A percentile compares a stretch with the other conserved stretches of the same genome.
phyloP scores from a whole-genome alignment of 2,113 vertebrate genomes.

The Amazona guildingii region DNA sequence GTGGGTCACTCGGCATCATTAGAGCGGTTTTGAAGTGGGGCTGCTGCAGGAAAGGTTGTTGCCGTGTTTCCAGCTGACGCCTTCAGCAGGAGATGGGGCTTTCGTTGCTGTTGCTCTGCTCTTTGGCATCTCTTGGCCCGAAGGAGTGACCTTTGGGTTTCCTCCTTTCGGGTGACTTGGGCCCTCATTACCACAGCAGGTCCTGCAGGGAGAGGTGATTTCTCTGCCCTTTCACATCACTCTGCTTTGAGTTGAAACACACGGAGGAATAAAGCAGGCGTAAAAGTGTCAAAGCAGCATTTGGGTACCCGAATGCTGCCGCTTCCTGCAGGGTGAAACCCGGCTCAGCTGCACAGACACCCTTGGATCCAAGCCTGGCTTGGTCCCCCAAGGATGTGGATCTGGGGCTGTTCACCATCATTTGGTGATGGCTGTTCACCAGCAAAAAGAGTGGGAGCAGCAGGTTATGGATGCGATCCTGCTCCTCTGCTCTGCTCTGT shows the following conservation, averaged over 20 bases:
- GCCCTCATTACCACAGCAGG: background rate
- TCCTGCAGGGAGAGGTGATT: background rate
- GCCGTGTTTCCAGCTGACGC: background rate
- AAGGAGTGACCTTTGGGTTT: background rate
- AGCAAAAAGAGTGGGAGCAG: background rate
- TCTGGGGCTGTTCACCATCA: accelerated
- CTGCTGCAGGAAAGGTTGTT: background rate
- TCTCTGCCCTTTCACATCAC: background rate
- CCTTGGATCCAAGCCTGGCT: background rate
- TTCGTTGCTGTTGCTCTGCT: background rate
- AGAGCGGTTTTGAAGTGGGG: background rate
- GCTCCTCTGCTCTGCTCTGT: background rate
- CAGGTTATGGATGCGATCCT: background rate
- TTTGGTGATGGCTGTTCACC: background rate
- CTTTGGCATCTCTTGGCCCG: background rate
- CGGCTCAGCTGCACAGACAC: background rate
- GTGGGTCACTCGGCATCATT: conserved; percentile 64
- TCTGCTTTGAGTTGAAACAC: background rate
- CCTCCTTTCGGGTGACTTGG: background rate
- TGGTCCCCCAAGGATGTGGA: background rate
- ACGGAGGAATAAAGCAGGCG: background rate
- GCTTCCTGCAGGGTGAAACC: accelerated
- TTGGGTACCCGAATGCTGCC: background rate
- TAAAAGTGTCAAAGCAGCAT: accelerated
- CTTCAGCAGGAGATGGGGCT: background rate